Evolutionary conservation across 1,140 invertebrate genomes (phyloP), one percentile per base, ranked within the genome.

Genomic region (Cotesia glomerata): DNA sequence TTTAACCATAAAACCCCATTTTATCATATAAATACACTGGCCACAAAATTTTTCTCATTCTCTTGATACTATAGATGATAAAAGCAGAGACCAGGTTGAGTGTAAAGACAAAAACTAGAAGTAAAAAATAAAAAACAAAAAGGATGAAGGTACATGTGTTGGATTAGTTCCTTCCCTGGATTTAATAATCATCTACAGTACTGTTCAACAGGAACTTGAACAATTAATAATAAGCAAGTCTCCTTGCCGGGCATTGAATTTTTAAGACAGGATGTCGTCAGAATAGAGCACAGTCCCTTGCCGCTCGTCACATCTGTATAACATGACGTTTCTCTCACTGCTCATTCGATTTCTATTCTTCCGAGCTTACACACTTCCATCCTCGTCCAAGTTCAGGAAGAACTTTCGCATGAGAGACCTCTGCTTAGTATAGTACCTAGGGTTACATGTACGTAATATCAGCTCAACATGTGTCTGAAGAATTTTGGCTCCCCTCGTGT

Each of bases 181-280:
- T 84, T 84, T 58, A 18, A 58, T 83, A 82, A 83, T 83, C 76
- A 79, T 45, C 7, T 45, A 45, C 74, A 77, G 73, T 82, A 78
- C 82, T 26, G 2, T 84, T 80, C 78, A 79, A 74, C 78, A 81
- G 81, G 79, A 82, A 82, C 81, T 78, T 77, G 80, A 83, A 85
- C 82, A 85, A 85, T 85, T 83, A 81, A 83, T 81, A 84, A 83
- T 80, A 78, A 83, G 77, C 79, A 73, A 73, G 74, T 9, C 56
- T 45, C 77, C 73, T 36, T 26, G 26, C 26, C 26, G 74, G 71
- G 73, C 78, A 79, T 84, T 84, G 78, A 80, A 76, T 73, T 72
- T 58, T 26, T 75, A 71, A 75, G 76, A 82, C 83, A 84, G 83
- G 83, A 85, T 83, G 81, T 84, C 79, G 80, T 72, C 71, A 18